Evolutionary conservation across 2,797 vertebrate species (phyloP), one percentile per base, ranked within the genome.

Genomic region (Rhinichthys osculus): DNA sequence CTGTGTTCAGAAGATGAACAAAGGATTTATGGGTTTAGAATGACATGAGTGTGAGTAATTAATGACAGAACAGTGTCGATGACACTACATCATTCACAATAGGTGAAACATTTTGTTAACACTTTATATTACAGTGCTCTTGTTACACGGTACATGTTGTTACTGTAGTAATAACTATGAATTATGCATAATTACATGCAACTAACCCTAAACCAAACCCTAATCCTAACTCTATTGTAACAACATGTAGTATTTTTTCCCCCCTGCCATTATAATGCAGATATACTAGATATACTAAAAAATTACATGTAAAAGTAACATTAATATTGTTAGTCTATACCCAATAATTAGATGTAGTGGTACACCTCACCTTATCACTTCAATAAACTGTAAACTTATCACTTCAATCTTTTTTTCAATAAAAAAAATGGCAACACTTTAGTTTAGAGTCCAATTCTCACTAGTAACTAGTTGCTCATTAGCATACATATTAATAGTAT

Each of bases 301-400:
- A 76, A 4, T 9, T 17, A 40, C 2, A 1, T 42, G 23, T 52
- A 62, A 57, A 27, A 59, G 7, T 78, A 59, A 78, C 35, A n/a
- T 59, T 78, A 27, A 38, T 76, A 35, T 23, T 77, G n/a, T 42
- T 30, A 44, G 38, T 27, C 7, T 40, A 19, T 52, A 27, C 5
- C 38, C 33, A 77, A 21, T 78, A 13, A 27, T 6, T 73, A 35
- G 54, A 40, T 73, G 7, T 54, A 40, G 64, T 54, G 33, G 62
- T 88, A 38, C 62, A 78, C 67, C 14, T 81, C 17, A 19, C 19
- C 21, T 17, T 11, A 59, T 62, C 66, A 59, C 33, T 67, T 70
- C 67, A 77, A 59, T 59, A 59, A n/a, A 59, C 23, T 0, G 0
- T 3, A 57, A 57, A 54, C 4, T 4, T 35, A 35, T 38, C 38